These are phyloP conservation scores for Meriones unguiculatus DNA, from an alignment of 2,113 vertebrate genomes.

Conservation along the genomic window DNA sequence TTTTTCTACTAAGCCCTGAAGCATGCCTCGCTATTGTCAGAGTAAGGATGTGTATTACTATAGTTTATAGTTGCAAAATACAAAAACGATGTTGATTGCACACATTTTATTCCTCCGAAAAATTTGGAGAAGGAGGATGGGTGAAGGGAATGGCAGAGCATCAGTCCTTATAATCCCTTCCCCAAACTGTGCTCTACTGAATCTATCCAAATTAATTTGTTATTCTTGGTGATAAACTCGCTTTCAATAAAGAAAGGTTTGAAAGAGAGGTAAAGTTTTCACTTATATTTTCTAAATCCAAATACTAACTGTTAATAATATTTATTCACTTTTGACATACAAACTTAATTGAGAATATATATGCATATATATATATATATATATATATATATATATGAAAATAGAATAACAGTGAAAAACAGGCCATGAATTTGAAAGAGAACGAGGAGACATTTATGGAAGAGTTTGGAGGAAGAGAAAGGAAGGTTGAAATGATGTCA, in stretches of 20 bases:
- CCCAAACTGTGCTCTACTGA: rapidly evolving
- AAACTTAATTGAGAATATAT: background rate
- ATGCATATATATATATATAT: no score
- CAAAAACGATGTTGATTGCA: background rate
- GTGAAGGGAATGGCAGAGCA: background rate
- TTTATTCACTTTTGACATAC: background rate
- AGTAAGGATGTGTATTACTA: background rate
- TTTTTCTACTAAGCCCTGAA: background rate
- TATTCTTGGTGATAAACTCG: background rate
- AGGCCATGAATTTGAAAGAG: background rate
- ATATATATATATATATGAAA: background rate
- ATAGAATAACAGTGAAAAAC: background rate
- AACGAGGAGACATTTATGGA: background rate
- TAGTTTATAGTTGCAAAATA: background rate
- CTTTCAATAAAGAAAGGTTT: background rate
- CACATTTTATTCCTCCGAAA: background rate
- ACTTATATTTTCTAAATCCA: background rate
- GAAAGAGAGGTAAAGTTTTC: background rate
- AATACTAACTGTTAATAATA: background rate
- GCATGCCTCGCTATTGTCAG: background rate
- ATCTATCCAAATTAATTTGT: background rate
- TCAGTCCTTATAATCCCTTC: background rate
- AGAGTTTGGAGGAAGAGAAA: background rate
- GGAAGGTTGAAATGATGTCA: background rate
- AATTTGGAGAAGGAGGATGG: background rate